A percentile compares a stretch with the other conserved stretches of the same genome.
phyloP scores from a whole-genome alignment of 2,797 vertebrate genomes.

The Kryptopterus vitreolus region DNA sequence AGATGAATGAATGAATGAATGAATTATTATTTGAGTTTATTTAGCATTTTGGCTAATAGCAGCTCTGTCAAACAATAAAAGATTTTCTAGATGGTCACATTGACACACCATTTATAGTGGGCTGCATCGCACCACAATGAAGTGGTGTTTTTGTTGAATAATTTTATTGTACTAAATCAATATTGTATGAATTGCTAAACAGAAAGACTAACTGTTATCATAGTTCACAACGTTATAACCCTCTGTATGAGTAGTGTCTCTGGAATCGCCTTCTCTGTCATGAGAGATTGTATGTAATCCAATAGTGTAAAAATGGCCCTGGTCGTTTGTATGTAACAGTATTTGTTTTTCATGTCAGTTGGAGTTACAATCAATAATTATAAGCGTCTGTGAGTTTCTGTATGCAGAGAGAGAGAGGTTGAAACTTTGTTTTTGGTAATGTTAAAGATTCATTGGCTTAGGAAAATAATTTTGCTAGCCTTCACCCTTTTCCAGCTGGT shows the following conservation, averaged over 20 bases:
- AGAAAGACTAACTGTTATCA: not conserved
- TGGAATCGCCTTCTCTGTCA: not conserved
- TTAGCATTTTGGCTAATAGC: not conserved
- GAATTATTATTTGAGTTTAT: too few species aligned
- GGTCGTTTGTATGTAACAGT: not conserved
- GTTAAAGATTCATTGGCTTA: not conserved
- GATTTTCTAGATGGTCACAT: not conserved
- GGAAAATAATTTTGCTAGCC: not conserved
- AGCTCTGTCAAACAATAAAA: not conserved
- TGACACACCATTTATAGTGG: not conserved
- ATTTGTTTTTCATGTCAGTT: conserved; percentile 4
- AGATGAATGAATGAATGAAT: too few species aligned
- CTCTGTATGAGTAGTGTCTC: not conserved
- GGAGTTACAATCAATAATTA: not conserved
- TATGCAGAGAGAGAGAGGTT: not conserved
- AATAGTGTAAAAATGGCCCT: not conserved
- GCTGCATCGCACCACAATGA: not conserved
- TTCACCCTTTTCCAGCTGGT: not conserved
- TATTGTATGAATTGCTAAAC: not conserved
- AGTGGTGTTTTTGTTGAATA: not conserved
- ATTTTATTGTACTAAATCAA: not conserved
- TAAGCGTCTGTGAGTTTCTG: not conserved
- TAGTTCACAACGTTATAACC: not conserved
- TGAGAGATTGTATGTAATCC: not conserved
- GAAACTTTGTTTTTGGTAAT: not conserved